Evolutionary conservation across 2,113 vertebrate genomes (phyloP), one percentile per base, ranked within the genome.

Genomic region (Pangasianodon hypophthalmus): DNA sequence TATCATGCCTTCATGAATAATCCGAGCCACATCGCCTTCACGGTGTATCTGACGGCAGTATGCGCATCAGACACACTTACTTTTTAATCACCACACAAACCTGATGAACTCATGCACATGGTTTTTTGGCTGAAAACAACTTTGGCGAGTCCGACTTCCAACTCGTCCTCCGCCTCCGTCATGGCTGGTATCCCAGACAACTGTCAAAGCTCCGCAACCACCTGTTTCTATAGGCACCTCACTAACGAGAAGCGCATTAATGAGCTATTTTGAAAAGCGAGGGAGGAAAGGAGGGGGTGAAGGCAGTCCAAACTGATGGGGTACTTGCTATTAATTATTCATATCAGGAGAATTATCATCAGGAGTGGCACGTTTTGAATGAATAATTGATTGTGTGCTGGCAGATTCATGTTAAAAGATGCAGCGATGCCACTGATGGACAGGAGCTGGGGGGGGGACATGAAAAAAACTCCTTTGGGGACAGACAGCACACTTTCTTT

Each of bases 301-400:
- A 87, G 85, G 84, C 88, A 60, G 84, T 86, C 86, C 73, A 89
- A 87, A n/a, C 75, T 92, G 87, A 73, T 91, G 92, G 92, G 94
- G 94, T 94, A 90, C 93, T 84, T 90, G 73, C 91, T 91, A 95
- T 96, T 94, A 95, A 96, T 95, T 95, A 96, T 96, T 96, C 94
- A 96, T 95, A 92, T 87, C 92, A 89, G 90, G 92, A 93, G 94
- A 95, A 96, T 96, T 95, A 96, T 95, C 94, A 96, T 96, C 93
- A 95, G 94, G 92, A 87, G 93, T 90, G 93, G 95, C 94, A 93
- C 93, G 92, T 95, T 95, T 94, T 92, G 91, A 89, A 96, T 96
- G 93, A 96, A 96, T 96, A 96, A 96, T 96, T 95, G 93, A 96
- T 96, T 81, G 46, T 32, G 87, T 94, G 94, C 94, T 77, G 91